Base-by-base conservation (phyloP, 2,797 vertebrate genomes). In the Aeoliscus strigatus region DNA sequence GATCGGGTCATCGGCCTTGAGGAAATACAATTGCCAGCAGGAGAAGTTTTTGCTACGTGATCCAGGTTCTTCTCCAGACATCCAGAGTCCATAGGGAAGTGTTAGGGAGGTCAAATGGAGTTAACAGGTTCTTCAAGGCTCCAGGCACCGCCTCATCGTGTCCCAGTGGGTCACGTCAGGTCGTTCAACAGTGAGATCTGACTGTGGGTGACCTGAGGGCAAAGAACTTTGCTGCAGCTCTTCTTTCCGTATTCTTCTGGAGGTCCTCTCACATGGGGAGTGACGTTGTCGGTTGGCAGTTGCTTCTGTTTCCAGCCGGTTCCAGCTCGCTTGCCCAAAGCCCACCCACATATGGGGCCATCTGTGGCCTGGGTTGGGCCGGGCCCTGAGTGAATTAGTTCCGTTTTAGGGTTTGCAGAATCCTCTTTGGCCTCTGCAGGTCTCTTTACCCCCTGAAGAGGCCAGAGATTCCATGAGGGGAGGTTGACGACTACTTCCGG, bases 11-110 rank as follows among this genome's bases (percentile, higher is more conserved):
- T 70, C 60, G 16, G 45, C 79, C 63, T 69, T 62, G 74, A 73
- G 71, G 66, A 69, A 79, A 74, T 70, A 73, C 80, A 80, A 67
- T 39, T 63, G 64, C 66, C 70, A 42, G 58, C 65, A 55, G 45
- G 64, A 51, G 58, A 38, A 32, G 70, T 81, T 74, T 77, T 54
- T 91, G 92, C 91, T 93, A 92, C 91, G 90, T 90, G 64, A 69
- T 58, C 81, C 80, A 83, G 79, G 79, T 59, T 62, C 75, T 73
- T 84, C 81, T 86, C 42, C 67, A 63, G 59, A 38, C 41, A 42
- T 48, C 75, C 77, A 70, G 71, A 70, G 61, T 28, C 51, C 44
- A 48, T 16, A 43, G 49, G 54, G 34, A 60, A 53, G 62, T 59
- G 72, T 73, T 74, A 66, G 51, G 65, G 59, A 32, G 32, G 34